phyloP scores from a whole-genome alignment of 2,888 invertebrate species.

The Drosophila kambysellisi region DNA sequence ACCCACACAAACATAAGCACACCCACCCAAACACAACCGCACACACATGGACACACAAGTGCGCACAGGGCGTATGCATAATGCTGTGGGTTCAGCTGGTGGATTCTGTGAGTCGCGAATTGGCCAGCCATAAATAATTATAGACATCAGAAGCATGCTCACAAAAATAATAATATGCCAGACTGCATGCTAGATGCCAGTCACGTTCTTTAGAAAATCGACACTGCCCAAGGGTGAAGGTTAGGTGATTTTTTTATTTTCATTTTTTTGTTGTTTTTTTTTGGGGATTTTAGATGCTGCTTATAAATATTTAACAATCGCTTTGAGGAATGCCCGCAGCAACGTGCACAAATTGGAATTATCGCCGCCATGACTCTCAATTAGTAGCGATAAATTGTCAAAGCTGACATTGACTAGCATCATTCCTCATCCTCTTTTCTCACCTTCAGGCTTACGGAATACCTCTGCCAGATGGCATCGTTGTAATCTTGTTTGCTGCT shows the following conservation, averaged over 20 bases:
- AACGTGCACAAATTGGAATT: constrained; percentile 78
- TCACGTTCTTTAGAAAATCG: constrained; percentile 50
- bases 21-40: neutral
- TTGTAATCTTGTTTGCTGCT: constrained; percentile 40
- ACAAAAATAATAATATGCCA: constrained; percentile 58
- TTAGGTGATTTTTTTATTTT: neutral
- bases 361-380: constrained; percentile 76
- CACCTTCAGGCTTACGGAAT: neutral
- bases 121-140: constrained; percentile 70
- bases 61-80: constrained; percentile 60
- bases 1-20: neutral
- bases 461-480: constrained; percentile 29
- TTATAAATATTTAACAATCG: constrained; percentile 68
- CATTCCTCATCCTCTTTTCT: neutral
- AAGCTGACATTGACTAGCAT: constrained; percentile 34
- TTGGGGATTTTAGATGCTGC: constrained; percentile 34
- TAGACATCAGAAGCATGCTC: constrained; percentile 50
- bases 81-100: constrained; percentile 38
- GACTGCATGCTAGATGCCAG: constrained; percentile 51
- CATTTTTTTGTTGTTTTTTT: neutral
- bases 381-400: constrained; percentile 78
- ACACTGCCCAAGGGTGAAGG: neutral
- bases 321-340: constrained; percentile 50
- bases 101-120: constrained; percentile 38
- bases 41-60: neutral